phyloP scores from a whole-genome alignment of 2,888 invertebrate genomes.

The Scaptomyza cyrtandrae region DNA sequence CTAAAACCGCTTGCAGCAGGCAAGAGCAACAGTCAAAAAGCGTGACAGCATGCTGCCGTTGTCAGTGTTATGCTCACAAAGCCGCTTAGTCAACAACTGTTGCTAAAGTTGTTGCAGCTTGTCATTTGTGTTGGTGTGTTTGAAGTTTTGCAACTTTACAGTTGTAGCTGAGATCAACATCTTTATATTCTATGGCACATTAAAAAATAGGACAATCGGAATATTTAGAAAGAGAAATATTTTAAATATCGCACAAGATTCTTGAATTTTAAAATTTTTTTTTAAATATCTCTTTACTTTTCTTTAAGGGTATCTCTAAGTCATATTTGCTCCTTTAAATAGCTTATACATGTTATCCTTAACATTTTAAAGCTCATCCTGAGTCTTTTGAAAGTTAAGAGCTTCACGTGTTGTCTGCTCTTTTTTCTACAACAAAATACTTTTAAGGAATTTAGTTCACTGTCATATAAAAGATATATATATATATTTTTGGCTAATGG shows the following conservation, averaged over 20 bases:
- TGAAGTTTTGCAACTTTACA: conserved; percentile 9
- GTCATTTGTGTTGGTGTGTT: background rate
- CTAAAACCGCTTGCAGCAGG: conserved; percentile 10
- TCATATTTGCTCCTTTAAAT: background rate
- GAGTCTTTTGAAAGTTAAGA: conserved; percentile 5
- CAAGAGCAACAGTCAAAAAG: conserved; percentile 27
- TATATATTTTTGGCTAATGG: too few relatives aligned
- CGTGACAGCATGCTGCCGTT: conserved; percentile 31
- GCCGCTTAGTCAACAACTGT: conserved; percentile 52
- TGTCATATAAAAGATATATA: background rate
- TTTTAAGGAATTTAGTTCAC: background rate
- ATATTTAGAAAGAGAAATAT: too few relatives aligned
- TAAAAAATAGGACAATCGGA: too few relatives aligned
- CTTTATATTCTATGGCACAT: conserved; percentile 4
- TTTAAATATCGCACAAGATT: too few relatives aligned
- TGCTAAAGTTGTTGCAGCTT: conserved; percentile 31
- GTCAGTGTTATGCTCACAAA: conserved; percentile 48
- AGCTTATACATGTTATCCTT: too few relatives aligned
- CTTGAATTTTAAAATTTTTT: background rate
- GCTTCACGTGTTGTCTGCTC: background rate
- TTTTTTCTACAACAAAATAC: background rate
- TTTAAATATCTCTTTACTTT: background rate
- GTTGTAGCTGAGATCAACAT: conserved; percentile 1
- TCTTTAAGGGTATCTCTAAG: background rate
- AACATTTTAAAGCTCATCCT: background rate